Conservation (phyloP, 2,113 vertebrate species). For the Dicaeum eximium region DNA sequence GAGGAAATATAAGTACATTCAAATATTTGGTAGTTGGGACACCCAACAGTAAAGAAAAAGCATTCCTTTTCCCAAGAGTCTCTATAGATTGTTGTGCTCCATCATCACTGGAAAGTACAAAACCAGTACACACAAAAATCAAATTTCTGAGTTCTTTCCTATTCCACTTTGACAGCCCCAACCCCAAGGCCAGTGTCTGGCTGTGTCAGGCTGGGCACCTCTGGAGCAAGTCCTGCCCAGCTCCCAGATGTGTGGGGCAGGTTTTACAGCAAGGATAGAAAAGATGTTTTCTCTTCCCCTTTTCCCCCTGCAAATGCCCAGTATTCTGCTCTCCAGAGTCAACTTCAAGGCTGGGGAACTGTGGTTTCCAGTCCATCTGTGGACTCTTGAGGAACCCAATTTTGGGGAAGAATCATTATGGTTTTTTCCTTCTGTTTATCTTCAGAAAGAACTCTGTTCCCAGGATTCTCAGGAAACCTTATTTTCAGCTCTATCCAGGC, state of each 20-base stretch:
- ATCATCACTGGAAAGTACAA: neutral
- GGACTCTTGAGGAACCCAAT: neutral
- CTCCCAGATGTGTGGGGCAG: neutral
- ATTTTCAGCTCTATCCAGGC: neutral
- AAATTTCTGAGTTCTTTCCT: neutral
- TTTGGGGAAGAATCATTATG: neutral
- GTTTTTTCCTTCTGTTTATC: neutral
- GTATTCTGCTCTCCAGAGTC: neutral
- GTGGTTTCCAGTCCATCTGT: neutral
- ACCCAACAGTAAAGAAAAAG: neutral
- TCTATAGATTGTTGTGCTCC: rapidly evolving
- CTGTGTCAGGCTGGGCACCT: neutral
- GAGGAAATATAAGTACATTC: neutral
- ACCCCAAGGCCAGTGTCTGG: neutral
- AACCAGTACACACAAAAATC: neutral
- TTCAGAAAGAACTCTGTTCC: neutral
- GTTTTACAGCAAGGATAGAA: neutral
- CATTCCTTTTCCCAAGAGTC: neutral
- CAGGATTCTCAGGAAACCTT: neutral
- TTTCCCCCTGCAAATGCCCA: neutral
- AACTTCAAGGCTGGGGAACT: neutral
- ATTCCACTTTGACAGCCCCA: neutral
- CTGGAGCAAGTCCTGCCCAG: neutral
- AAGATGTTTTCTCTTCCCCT: neutral
- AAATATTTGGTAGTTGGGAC: neutral